Evolutionary conservation across 1,140 invertebrate species (phyloP).

Genomic region (Campoletis sonorensis): DNA sequence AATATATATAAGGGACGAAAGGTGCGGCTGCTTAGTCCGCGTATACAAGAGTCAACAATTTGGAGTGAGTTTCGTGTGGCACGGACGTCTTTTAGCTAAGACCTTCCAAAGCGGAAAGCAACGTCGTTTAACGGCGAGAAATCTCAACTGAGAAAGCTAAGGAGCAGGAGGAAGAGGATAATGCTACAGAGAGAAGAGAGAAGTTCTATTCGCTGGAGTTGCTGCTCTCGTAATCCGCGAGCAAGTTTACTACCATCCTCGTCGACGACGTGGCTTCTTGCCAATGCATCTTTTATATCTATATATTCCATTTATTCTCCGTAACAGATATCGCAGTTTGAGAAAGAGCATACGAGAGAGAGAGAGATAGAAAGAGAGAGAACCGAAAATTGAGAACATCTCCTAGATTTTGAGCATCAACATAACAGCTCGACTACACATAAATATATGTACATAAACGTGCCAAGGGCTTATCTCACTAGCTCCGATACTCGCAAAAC

Average conservation of each 20-base stretch:
- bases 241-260: slow-evolving; percentile 63
- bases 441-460: slow-evolving; percentile 1
- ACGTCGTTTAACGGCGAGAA: slow-evolving; percentile 51
- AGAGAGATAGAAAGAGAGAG: too few species aligned
- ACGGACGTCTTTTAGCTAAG: slow-evolving; percentile 14
- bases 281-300: slow-evolving; percentile 50
- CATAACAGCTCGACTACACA: slow-evolving; percentile 5
- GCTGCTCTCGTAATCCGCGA: slow-evolving; percentile 60
- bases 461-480: slow-evolving; percentile 28
- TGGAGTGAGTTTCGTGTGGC: slow-evolving; percentile 2
- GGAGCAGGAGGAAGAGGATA: slow-evolving; percentile 25
- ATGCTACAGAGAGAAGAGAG: slow-evolving; percentile 46
- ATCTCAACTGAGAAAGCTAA: slow-evolving; percentile 32
- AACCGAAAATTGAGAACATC: neutral
- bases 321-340: slow-evolving; percentile 5
- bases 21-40: slow-evolving; percentile 21
- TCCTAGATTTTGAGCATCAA: slow-evolving; percentile 15
- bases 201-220: slow-evolving; percentile 55
- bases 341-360: slow-evolving; percentile 1
- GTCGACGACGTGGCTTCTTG: slow-evolving; percentile 57
- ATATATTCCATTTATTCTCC: neutral
- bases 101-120: slow-evolving; percentile 15
- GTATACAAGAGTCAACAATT: slow-evolving; percentile 30
- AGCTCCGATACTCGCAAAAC: slow-evolving; percentile 19
- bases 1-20: neutral